Conservation (phyloP, 2,797 vertebrate species). For the Malurus leucopterus region DNA sequence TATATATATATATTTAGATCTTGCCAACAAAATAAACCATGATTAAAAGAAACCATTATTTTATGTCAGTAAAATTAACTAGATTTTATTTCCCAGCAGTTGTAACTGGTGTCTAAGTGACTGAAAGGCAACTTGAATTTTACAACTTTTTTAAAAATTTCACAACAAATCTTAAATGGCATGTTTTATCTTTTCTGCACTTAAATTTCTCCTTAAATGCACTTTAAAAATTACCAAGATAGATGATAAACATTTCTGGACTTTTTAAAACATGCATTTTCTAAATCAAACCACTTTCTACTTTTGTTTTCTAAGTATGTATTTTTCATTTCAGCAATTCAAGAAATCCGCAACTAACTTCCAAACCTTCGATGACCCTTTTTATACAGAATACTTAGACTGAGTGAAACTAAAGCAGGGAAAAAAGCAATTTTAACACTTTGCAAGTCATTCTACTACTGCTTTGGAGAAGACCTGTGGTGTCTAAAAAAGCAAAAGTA, state of each 20-base stretch:
- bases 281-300: background rate
- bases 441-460: background rate
- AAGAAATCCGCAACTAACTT: background rate
- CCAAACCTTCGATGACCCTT: background rate
- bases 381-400: background rate
- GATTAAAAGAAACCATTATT: background rate
- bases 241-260: background rate
- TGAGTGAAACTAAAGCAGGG: background rate
- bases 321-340: background rate
- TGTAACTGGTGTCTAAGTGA: background rate
- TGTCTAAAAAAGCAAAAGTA: background rate
- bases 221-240: background rate
- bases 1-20: background rate
- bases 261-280: background rate
- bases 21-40: background rate
- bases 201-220: background rate
- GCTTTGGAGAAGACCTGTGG: background rate
- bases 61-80: background rate
- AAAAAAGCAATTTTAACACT: background rate
- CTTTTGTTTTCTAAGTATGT: background rate
- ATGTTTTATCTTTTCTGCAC: background rate
- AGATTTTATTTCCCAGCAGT: background rate
- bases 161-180: background rate
- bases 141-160: background rate
- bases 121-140: background rate